Evolutionary conservation across 2,797 vertebrate genomes (phyloP), one percentile per base, ranked within the genome.

Genomic region (Pseudocheirus occidentalis): DNA sequence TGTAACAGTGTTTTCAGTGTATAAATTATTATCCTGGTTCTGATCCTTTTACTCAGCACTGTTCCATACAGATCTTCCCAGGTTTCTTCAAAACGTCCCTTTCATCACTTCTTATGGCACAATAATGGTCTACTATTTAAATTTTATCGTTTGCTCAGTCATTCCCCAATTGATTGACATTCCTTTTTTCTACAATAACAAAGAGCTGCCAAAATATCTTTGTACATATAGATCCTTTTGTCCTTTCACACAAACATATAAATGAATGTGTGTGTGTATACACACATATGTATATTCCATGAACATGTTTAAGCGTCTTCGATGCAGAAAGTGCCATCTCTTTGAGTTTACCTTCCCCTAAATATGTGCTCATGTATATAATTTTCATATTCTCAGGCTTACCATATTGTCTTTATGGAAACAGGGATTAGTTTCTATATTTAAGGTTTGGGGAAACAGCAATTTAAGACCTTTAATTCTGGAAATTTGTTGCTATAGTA

Each of bases 381-480:
- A 94, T 95, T 90, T 90, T 96, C 93, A 90, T 94, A 97, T 40
- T 93, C 55, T 50, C 95, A 97, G 66, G 95, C 56, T 95, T 96
- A 97, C 92, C 97, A 93, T 96, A 97, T 96, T 97, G 93, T 59
- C 92, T 95, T 95, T 90, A 93, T 98, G 81, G 98, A 96, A 98
- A 96, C 3, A 31, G 57, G 34, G 10, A 66, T 92, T 97, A 0
- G 58, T 96, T 98, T 98, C 56, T 73, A 93, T 40, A 92, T 87
- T 6, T 52, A 97, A 97, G n/a, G 34, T 96, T 96, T 97, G 94
- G 7, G 59, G 66, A 91, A 90, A 96, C 95, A 94, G 54, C 55
- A 96, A 92, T 95, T 97, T 93, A 96, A 92, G 50, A 58, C 73
- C n/a, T 97, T 94, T 96, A 94, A 97, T 96, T 97, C 24, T 91